Evolutionary conservation across 37 sponge, comb jelly and placozoan genomes (phyloP), one percentile per base, ranked within the genome.

Genomic region (Ianthella basta): DNA sequence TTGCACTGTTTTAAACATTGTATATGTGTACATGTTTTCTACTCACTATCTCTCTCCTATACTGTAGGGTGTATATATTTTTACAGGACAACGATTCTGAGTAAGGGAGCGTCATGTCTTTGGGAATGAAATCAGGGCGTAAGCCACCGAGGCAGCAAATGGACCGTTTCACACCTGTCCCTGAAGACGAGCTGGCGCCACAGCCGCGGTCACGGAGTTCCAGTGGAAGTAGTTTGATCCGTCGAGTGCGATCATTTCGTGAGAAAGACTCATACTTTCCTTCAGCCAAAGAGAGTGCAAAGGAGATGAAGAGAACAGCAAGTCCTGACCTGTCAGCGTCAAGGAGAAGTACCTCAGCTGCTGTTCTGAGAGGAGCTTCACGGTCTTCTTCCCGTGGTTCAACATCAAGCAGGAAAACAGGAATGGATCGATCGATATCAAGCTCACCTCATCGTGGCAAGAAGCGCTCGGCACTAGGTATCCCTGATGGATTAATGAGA

Each of bases 131-230:
- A 24, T 41, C 37, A 41, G 78, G 78, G 4, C 20, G 32, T 13
- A 75, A 75, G 39, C 37, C 44, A 2, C 10, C 12, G 16, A 75
- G 78, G 39, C 23, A 75, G 16, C 24, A 39, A n/a, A 25, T 41
- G 2, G 78, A 75, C 53, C 20, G 78, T 13, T 53, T 75, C 78
- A 36, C 78, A 2, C 78, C 78, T 23, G 78, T 75, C 40, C 78
- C 78, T 4, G 78, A 75, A 24, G 78, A 75, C 40, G 78, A 75
- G 24, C 35, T 75, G 25, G 37, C 54, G 38, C 78, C 78, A 10
- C 25, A 40, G 15, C 16, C 20, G 2, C 21, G 54, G 44, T 53
- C 54, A 13, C 0, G 78, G 23, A 53, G 54, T 23, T 10, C 54
- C 21, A 50, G 54, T 36, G 78, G 78, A 8, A 44, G 50, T 8